Base-by-base conservation (phyloP, 2,888 invertebrate genomes). In the Philonicus albiceps region DNA sequence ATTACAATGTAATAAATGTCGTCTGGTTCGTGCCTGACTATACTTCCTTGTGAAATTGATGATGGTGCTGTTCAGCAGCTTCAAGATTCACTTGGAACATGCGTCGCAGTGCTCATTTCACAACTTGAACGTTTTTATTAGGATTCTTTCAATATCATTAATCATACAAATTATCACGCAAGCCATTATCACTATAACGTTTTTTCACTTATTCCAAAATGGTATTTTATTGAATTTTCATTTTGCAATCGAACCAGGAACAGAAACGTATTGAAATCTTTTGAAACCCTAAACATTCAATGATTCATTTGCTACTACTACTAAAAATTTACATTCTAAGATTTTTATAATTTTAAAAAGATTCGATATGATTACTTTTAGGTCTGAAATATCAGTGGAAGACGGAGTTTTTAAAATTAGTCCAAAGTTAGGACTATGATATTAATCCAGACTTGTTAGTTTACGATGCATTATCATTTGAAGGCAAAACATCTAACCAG, bases 1-100 rank as follows among this genome's bases (percentile, higher is more conserved):
- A 81, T 81, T 81, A 81, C 81, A 53, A 81, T 31, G 81, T 81
- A 81, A 81, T 81, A 55, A 81, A 81, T 64, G 81, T 81, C 81
- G 81, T 81, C 81, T 81, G 81, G 55, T 64, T 55, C 55, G 81
- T 81, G 31, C 64, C 6, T 43, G 22, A 22, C 16, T 78, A 64
- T 34, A 64, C 64, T 81, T 81, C 55, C 55, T 81, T 64, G 55
- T 53, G 55, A 30, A 34, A 34, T 30, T 55, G 81, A 81, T 55
- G 81, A 81, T 81, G 27, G 16, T 55, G 34, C 43, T 55, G 53
- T n/a, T 81, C 31, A 34, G 34, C 34, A 31, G 64, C 31, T 30
- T 81, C 31, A 27, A 81, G 64, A 55, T 81, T 81, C 55, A 81
- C 34, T 81, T n/a, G 37, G 81, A 31, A 2, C 13, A 19, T 19